These are phyloP conservation scores for Trematocara nigrifrons DNA, from an alignment of 2,113 vertebrate species.

Conservation along the genomic window DNA sequence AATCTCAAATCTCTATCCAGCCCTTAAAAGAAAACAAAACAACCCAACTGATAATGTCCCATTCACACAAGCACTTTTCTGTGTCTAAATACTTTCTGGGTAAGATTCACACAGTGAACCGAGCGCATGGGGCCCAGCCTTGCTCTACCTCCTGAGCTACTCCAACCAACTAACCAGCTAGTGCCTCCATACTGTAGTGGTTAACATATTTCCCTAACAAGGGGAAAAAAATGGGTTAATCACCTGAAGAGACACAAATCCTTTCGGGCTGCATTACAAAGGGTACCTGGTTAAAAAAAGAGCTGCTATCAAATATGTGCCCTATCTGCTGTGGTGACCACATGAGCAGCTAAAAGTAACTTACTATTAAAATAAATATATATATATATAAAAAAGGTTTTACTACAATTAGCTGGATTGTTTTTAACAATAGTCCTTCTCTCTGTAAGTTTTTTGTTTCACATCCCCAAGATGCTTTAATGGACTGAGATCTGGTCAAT, in stretches of 20 bases:
- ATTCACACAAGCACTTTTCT: background rate
- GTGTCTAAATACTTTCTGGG: background rate
- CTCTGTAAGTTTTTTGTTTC: background rate
- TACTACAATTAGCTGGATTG: background rate
- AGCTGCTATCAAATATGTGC: background rate
- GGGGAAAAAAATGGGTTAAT: background rate
- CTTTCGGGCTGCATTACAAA: background rate
- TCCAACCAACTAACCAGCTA: background rate
- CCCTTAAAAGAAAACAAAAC: background rate
- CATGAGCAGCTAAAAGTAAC: background rate
- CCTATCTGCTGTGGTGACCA: background rate
- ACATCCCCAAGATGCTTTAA: background rate
- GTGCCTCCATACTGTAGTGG: background rate
- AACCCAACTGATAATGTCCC: background rate
- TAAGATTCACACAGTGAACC: background rate
- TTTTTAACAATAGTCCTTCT: background rate
- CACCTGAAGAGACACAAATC: background rate
- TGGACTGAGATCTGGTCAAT: background rate
- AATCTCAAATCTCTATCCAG: background rate
- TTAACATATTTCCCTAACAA: background rate
- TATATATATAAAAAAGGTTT: background rate
- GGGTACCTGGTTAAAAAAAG: background rate
- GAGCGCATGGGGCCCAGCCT: fast-evolving
- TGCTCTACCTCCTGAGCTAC: background rate
- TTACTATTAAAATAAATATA: background rate